Evolutionary conservation across 1,140 invertebrate species (phyloP), one percentile per base, ranked within the genome.

Genomic region (Aplysia californica): DNA sequence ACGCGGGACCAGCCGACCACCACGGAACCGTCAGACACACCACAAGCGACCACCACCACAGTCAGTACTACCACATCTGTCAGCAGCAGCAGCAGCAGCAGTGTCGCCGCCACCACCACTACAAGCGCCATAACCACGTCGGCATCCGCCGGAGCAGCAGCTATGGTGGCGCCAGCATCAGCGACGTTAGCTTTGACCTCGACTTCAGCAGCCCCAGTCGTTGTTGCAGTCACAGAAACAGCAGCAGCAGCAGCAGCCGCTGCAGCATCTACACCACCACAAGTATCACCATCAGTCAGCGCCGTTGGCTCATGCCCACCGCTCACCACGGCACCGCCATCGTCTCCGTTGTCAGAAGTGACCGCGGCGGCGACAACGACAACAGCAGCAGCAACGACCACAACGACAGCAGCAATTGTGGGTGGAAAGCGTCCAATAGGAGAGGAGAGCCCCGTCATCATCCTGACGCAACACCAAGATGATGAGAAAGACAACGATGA

Each of bases 1-100:
- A 76, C 39, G 29, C 59, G 20, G 23, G 18, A 64, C 35, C 70
- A 81, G 38, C 77, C 83, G 36, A 66, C 70, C 44, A 81, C 79
- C 38, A 67, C 78, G 36, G 3, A 2, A 2, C 35, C 4, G 21
- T 77, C 71, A 67, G 79, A 71, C 21, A 31, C 68, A 36, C n/a
- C 39, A 31, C 36, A 72, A 67, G 59, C 73, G 71, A 75, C 75
- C 44, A 76, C 31, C 10, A 38, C 71, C 4, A 64, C 23, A 33
- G 41, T 56, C 65, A 79, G 67, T 38, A n/a, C 71, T 29, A 31
- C 26, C 26, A 44, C 38, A 26, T 31, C 29, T 33, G 29, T 18
- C 39, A 36, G n/a, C n/a, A n/a, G n/a, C n/a, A n/a, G n/a, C n/a
- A n/a, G n/a, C n/a, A n/a, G n/a, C n/a, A n/a, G n/a, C n/a, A n/a